Conservation (phyloP, 2,113 vertebrate species). For the Psettodes erumei region DNA sequence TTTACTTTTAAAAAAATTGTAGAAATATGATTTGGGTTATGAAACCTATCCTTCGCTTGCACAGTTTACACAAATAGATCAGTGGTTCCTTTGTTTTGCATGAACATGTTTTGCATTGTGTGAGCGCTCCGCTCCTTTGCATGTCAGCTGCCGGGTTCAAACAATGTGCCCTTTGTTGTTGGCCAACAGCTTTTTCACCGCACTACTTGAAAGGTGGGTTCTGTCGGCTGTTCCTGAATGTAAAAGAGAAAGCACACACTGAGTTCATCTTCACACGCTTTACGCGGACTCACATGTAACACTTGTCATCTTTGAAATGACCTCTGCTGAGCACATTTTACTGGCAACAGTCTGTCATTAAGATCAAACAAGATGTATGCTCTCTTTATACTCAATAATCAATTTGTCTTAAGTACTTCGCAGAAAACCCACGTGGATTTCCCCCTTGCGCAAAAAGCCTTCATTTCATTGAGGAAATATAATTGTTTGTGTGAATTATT, state of each 20-base stretch:
- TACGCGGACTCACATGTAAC: constrained; percentile 18
- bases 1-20: constrained; percentile 20
- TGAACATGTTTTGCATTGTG: constrained; percentile 77
- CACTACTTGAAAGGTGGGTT: constrained; percentile 77
- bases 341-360: constrained; percentile 24
- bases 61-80: constrained; percentile 63
- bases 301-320: constrained; percentile 23
- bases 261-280: constrained; percentile 50
- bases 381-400: constrained; percentile 13
- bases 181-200: constrained; percentile 73
- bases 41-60: constrained; percentile 26
- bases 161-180: constrained; percentile 79
- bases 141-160: constrained; percentile 70
- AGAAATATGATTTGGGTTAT: constrained; percentile 31
- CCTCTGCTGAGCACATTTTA: constrained; percentile 14
- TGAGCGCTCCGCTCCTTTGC: constrained; percentile 74
- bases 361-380: constrained; percentile 19
- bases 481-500: constrained; percentile 37
- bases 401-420: constrained; percentile 19
- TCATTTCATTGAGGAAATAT: not conserved
- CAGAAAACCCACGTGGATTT: constrained; percentile 46
- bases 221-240: constrained; percentile 57
- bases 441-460: constrained; percentile 27
- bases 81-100: constrained; percentile 55
- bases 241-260: constrained; percentile 59